These are phyloP conservation scores for Plotosus lineatus DNA, from an alignment of 2,113 vertebrate genomes.

Conservation along the genomic window DNA sequence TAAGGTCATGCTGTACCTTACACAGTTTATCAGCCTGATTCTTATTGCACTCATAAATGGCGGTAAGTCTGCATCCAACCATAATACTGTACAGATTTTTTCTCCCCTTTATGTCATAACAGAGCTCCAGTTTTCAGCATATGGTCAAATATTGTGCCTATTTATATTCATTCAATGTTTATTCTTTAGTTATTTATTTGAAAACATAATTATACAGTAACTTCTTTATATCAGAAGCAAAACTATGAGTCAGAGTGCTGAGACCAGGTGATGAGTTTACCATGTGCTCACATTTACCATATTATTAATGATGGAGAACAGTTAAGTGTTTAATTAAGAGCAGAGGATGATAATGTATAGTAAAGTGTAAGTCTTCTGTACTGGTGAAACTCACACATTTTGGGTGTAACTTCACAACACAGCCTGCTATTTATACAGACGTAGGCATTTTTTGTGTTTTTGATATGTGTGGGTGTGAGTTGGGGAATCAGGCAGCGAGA, in stretches of 20 bases:
- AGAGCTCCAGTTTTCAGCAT: background rate
- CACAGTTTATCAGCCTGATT: conserved; percentile 42
- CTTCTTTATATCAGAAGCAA: background rate
- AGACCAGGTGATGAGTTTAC: background rate
- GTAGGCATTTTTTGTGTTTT: too few relatives aligned
- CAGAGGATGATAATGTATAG: too few relatives aligned
- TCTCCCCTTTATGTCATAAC: background rate
- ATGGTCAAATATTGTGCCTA: background rate
- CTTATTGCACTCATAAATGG: conserved; percentile 37
- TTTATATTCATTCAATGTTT: background rate
- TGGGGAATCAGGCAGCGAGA: too few relatives aligned
- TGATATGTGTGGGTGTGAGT: too few relatives aligned
- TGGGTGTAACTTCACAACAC: background rate
- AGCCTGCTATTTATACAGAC: background rate
- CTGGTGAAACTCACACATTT: too few relatives aligned
- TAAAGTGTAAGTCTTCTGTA: too few relatives aligned
- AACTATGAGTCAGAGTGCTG: too few relatives aligned
- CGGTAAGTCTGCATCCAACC: conserved; percentile 59
- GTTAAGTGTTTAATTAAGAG: too few relatives aligned
- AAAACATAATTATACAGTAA: background rate
- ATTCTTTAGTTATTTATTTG: background rate
- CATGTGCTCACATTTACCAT: background rate
- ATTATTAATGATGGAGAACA: too few relatives aligned
- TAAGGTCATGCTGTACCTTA: conserved; percentile 45
- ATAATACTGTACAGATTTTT: too few relatives aligned